phyloP scores from a whole-genome alignment of 2,113 vertebrate genomes.

The Phoxinus phoxinus region DNA sequence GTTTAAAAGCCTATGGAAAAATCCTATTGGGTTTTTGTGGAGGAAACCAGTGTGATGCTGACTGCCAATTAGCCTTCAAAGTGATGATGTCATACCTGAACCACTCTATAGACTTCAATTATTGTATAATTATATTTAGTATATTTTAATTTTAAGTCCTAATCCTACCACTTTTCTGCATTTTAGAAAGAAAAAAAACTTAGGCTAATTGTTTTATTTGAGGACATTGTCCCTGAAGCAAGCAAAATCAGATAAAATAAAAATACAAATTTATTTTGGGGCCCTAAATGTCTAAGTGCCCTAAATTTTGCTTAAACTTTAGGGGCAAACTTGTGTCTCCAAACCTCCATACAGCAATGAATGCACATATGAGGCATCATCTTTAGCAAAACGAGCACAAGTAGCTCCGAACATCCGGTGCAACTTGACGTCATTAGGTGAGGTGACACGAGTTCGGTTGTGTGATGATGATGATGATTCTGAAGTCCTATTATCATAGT shows the following conservation, averaged over 20 bases:
- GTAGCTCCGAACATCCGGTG: conserved; percentile 44
- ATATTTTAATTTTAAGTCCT: too few species aligned
- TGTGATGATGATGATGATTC: conserved; percentile 33
- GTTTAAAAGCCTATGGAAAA: too few species aligned
- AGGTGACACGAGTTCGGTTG: conserved; percentile 68
- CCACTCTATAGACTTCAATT: background rate
- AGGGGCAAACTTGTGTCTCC: background rate
- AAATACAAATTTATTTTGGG: background rate
- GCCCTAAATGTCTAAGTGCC: background rate
- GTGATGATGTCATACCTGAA: too few species aligned
- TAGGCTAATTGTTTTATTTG: too few species aligned
- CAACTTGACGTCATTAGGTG: conserved; percentile 72
- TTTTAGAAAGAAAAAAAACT: background rate
- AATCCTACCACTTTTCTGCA: background rate
- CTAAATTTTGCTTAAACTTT: background rate
- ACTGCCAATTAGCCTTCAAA: too few species aligned
- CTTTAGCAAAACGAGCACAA: background rate
- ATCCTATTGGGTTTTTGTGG: too few species aligned
- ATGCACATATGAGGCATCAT: background rate
- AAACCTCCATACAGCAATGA: background rate
- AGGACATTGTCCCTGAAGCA: too few species aligned
- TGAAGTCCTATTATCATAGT: conserved; percentile 38
- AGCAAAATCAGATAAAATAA: background rate
- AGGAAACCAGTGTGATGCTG: too few species aligned
- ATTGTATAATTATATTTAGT: background rate